Evolutionary conservation across 2,797 vertebrate genomes (phyloP), one percentile per base, ranked within the genome.

Genomic region (Malurus leucopterus): DNA sequence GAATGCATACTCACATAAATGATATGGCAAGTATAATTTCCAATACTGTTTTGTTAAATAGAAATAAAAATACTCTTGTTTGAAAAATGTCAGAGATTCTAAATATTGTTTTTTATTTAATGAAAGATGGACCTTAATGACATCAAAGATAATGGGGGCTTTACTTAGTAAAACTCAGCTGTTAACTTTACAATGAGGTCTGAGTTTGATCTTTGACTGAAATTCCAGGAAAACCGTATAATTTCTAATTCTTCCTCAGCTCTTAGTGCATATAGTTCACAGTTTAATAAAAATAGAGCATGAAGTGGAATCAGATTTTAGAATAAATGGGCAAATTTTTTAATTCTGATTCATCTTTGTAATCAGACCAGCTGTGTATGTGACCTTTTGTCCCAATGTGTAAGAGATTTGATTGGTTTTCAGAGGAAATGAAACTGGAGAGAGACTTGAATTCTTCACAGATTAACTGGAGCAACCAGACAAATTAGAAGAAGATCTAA

Each of bases 141-240:
- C 7, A 15, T 26, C 13, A 12, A 53, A 57, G 41, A 9, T 55
- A 50, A 1, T 24, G 11, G 11, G 22, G 30, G 6, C n/a, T 68
- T 75, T 29, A 47, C 12, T 86, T 75, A 34, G 17, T 57, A 40
- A 38, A 67, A 16, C 23, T 62, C 36, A 63, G 30, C 24, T 63
- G 21, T 50, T 83, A 26, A 30, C 10, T 69, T 71, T 14, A 36
- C 30, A 44, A 1, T 72, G 51, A 78, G 21, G 20, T 65, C 16
- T 41, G 19, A 15, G 26, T 64, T 82, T 67, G 27, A 4, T 88
- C 22, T 63, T 86, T 53, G 46, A 47, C 46, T 75, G 26, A 70
- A 71, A 46, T 41, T 89, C 13, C 17, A 64, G 41, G 34, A 82
- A 63, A 30, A 14, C 2, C 0, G 0, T 1, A 0, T 19, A 7